Evolutionary conservation across 1,140 invertebrate species (phyloP), one percentile per base, ranked within the genome.

Genomic region (Caenorhabditis brenneri): DNA sequence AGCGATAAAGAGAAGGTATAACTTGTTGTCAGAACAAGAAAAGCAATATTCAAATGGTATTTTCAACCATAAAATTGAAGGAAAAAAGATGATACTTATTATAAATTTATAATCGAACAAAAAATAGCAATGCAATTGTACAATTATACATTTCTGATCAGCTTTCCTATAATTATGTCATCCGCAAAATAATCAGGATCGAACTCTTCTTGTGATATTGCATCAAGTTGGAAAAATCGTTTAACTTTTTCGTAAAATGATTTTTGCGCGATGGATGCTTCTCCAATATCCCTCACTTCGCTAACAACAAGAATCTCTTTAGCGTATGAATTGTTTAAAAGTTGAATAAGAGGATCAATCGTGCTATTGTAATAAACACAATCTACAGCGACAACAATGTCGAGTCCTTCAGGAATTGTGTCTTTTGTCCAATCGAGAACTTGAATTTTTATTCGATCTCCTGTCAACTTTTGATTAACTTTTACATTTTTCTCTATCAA

Each of bases 401-500:
- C 82, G 31, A 78, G 79, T 42, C 74, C 33, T 3, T n/a, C 19
- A 24, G 65, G 46, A 10, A 55, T 53, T 49, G 5, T 55, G n/a
- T 65, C 42, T 15, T 36, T 74, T 36, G 29, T 80, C 85, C 69
- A 83, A 65, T 74, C 74, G 16, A 74, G 69, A 0, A 60, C 82
- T 36, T 51, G 36, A 16, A 82, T 42, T 27, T 65, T 92, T 88
- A 91, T 92, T 24, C 65, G 65, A 79, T 93, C 93, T 60, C 65
- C 85, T 88, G 93, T 92, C 58, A 92, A 90, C 2, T 91, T 86
- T 90, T 92, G 91, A 90, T 95, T 95, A 86, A 92, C 91, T 48
- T 91, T 88, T 39, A 94, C 93, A 91, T 95, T 95, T 88, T 93
- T 92, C 85, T 93, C 87, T 80, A 95, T 91, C 60, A 94, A 90